Conservation (phyloP, 2,797 vertebrate genomes). For the Pseudochromis fuscus region DNA sequence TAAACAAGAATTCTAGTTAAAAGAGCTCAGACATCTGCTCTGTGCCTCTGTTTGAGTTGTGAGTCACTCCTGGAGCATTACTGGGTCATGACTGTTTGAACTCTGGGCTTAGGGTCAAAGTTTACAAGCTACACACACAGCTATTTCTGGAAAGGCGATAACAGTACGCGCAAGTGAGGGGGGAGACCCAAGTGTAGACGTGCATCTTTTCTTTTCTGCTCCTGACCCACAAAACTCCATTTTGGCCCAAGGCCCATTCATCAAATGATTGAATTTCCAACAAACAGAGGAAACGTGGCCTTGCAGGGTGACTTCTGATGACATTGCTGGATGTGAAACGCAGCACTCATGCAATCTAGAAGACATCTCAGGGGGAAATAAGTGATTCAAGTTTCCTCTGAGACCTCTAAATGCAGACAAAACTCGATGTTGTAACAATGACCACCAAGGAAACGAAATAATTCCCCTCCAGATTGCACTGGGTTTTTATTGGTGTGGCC, state of each 20-base stretch:
- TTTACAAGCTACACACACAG: slow-evolving; percentile 70
- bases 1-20: slow-evolving; percentile 66
- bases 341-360: slow-evolving; percentile 57
- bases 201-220: slow-evolving; percentile 71
- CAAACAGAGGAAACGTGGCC: slow-evolving; percentile 76
- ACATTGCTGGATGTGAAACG: slow-evolving; percentile 56
- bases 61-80: slow-evolving; percentile 69
- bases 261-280: slow-evolving; percentile 71
- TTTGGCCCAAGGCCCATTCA: slow-evolving; percentile 64
- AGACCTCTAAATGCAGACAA: slow-evolving; percentile 24
- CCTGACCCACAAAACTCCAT: slow-evolving; percentile 56
- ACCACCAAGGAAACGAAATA: slow-evolving; percentile 46
- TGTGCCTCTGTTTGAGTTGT: slow-evolving; percentile 52
- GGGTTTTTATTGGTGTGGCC: slow-evolving; percentile 51
- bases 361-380: slow-evolving; percentile 55
- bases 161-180: slow-evolving; percentile 59
- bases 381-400: slow-evolving; percentile 47
- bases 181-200: slow-evolving; percentile 57
- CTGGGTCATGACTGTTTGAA: slow-evolving; percentile 77
- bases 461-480: slow-evolving; percentile 42
- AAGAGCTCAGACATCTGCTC: slow-evolving; percentile 47
- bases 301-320: slow-evolving; percentile 60
- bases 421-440: slow-evolving; percentile 28
- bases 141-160: slow-evolving; percentile 71
- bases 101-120: slow-evolving; percentile 73